phyloP scores from a whole-genome alignment of 2,888 invertebrate genomes.

The Eilema sororculum region DNA sequence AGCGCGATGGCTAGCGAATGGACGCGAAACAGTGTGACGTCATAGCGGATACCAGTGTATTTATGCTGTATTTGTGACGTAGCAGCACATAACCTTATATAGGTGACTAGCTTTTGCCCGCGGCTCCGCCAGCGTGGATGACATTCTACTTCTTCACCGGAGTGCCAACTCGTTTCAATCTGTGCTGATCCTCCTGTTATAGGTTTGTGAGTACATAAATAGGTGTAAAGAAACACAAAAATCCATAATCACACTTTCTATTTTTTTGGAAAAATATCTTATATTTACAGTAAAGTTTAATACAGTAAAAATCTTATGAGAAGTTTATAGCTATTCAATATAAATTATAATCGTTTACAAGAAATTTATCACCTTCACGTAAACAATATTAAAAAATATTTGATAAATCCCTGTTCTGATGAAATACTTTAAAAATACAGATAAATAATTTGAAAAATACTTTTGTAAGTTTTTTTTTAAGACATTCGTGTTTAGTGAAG shows the following conservation, averaged over 20 bases:
- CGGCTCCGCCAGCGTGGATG: too few species aligned
- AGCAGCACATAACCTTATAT: neutral
- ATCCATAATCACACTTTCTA: conserved; percentile 49
- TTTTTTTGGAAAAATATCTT: conserved; percentile 64
- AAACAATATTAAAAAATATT: conserved; percentile 10
- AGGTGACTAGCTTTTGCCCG: too few species aligned
- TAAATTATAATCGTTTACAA: conserved; percentile 34
- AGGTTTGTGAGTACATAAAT: neutral
- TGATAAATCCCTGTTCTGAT: conserved; percentile 22
- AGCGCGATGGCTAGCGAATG: neutral
- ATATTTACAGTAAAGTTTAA: conserved; percentile 62
- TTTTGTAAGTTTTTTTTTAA: neutral
- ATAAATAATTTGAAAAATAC: conserved; percentile 11
- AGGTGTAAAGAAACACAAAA: conserved; percentile 28
- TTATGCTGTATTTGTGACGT: neutral
- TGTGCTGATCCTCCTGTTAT: too few species aligned
- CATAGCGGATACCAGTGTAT: too few species aligned
- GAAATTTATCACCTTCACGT: conserved; percentile 28
- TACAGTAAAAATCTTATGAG: conserved; percentile 52
- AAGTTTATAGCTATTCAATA: conserved; percentile 44
- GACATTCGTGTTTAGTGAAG: neutral
- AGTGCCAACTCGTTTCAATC: too few species aligned
- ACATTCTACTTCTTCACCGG: too few species aligned
- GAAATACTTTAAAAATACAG: conserved; percentile 14
- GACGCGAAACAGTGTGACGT: neutral